Evolutionary conservation across 2,113 vertebrate species (phyloP), one percentile per base, ranked within the genome.

Genomic region (Bufo bufo): DNA sequence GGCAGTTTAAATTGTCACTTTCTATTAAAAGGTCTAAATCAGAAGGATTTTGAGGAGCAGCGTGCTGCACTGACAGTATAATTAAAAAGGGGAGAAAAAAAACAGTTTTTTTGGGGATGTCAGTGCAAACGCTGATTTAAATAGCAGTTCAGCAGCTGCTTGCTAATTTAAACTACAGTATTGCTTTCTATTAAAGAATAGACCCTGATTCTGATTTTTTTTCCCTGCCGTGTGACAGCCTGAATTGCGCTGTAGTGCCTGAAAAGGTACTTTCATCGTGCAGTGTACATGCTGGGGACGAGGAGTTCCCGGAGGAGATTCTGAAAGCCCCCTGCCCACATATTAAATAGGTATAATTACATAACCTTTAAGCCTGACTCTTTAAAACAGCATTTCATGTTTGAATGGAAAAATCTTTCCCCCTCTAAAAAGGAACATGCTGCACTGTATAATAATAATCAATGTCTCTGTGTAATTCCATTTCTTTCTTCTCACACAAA

Each of bases 21-120:
- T 93, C 94, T 95, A 94, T 96, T 95, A 95, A 95, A 94, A 95
- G 94, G 94, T 95, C 94, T 93, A 93, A 92, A 92, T 95, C 92
- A 90, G 92, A 92, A 91, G 85, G 90, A 92, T 89, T 95, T 94
- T 90, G 93, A 93, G 91, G 91, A 93, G 94, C 95, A 94, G 93
- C 90, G 59, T 89, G 92, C 54, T 47, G 90, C 92, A 91, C 90
- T 93, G 94, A 92, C 94, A 92, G 93, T 93, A 92, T 93, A 94
- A 95, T 95, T 95, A 95, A 94, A 94, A 89, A 90, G 82, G 61
- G 59, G 72, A 91, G 89, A 75, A 90, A 92, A 92, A 89, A 92
- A 92, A 91, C 66, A 20, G 72, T 75, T 75, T 93, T 90, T 92
- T 94, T 94, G 94, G n/a, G 90, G 90, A 93, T 95, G 95, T 95